Base-by-base conservation (phyloP, 2,797 vertebrate genomes). In the Chaetodon trifasciatus region DNA sequence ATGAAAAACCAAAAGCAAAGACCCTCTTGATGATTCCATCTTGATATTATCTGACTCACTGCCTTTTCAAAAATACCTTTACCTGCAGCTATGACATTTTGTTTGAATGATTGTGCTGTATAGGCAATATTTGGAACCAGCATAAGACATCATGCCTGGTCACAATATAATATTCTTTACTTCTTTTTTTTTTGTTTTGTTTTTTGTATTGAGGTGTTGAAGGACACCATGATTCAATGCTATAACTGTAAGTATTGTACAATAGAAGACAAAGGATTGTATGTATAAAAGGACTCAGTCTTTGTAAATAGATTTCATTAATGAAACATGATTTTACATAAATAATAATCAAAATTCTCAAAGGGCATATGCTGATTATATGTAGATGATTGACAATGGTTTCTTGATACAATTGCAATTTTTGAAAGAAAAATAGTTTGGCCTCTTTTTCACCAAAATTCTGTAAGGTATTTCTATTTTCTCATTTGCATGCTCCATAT, bases 11-110 rank as follows among this genome's bases (percentile, higher is more conserved):
- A 83, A 73, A 65, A 80, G 76, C 79, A 81, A 86, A 85, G 73
- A 91, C 76, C 80, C 89, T 89, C 84, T 88, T 78, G 86, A 95
- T 95, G 94, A 96, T 96, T 96, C 96, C 95, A 93, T 91, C 88
- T 84, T 86, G 56, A 91, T 83, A 68, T 67, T 79, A 83, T 91
- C 83, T 84, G 78, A 91, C 70, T 92, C 87, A 91, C 89, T 94
- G 93, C 92, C 92, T 86, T 93, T 79, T 90, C 28, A 70, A 75
- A 76, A 68, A 88, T 42, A 72, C 78, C 40, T 79, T 74, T 79
- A 83, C 50, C 87, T 86, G 86, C 89, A 89, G 88, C 87, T 90
- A 79, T 81, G 76, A 83, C 67, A 74, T 87, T 82, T 46, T 64
- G 62, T 79, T 78, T 82, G 35, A 83, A 82, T 67, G 60, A 83